These are phyloP conservation scores for Lateolabrax maculatus DNA, from an alignment of 2,797 vertebrate species.

Conservation along the genomic window DNA sequence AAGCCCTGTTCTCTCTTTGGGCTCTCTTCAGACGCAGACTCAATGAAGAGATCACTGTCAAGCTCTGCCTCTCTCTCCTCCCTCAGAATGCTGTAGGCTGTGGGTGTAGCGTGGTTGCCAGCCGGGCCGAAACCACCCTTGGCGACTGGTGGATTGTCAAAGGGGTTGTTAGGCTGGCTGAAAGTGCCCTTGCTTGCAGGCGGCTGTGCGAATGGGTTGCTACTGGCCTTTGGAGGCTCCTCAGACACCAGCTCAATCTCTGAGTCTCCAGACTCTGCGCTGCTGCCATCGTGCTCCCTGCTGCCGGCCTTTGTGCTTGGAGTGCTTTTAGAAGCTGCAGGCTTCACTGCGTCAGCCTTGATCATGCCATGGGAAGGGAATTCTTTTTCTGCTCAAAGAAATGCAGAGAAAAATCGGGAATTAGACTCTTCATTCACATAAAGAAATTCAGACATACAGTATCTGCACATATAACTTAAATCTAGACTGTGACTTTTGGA, in stretches of 20 bases:
- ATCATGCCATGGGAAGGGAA: slow-evolving; percentile 90
- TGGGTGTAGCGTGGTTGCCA: slow-evolving; percentile 87
- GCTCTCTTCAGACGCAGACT: slow-evolving; percentile 97
- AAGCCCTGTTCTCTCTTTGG: slow-evolving; percentile 95
- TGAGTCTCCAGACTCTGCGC: slow-evolving; percentile 95
- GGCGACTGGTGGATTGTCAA: slow-evolving; percentile 79
- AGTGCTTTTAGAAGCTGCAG: slow-evolving; percentile 77
- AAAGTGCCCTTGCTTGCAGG: slow-evolving; percentile 66
- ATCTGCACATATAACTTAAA: neutral
- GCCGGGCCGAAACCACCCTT: slow-evolving; percentile 89
- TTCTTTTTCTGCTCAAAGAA: slow-evolving; percentile 87
- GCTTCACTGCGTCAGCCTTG: slow-evolving; percentile 88
- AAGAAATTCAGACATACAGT: slow-evolving; percentile 15
- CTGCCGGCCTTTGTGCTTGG: slow-evolving; percentile 65
- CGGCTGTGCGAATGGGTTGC: slow-evolving; percentile 79
- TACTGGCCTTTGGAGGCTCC: slow-evolving; percentile 85
- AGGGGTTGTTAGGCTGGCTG: slow-evolving; percentile 76
- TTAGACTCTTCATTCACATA: slow-evolving; percentile 4
- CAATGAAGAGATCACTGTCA: slow-evolving; percentile 98
- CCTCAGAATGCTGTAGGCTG: slow-evolving; percentile 96
- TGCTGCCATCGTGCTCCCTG: slow-evolving; percentile 90
- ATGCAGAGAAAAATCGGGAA: slow-evolving; percentile 21
- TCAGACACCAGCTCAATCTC: slow-evolving; percentile 97
- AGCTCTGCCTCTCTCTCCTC: slow-evolving; percentile 98
- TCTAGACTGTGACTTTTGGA: slow-evolving; percentile 1